These are phyloP conservation scores for Acleris sparsana DNA, from an alignment of 2,888 invertebrate genomes.

Conservation along the genomic window DNA sequence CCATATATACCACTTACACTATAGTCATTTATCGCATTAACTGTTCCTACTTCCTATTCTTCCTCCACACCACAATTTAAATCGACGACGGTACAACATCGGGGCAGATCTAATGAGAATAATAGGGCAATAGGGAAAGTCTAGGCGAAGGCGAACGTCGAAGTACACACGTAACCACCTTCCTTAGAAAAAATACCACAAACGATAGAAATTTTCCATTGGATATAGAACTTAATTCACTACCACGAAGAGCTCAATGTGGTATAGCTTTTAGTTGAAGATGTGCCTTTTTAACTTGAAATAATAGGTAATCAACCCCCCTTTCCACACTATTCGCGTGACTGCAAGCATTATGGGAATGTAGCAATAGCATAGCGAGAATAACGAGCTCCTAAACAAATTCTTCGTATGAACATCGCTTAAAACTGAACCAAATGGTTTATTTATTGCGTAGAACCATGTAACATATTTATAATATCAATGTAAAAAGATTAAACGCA, in stretches of 20 bases:
- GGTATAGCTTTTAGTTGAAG: no score
- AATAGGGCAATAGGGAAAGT: conserved; percentile 1
- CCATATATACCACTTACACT: no score
- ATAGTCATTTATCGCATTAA: no score
- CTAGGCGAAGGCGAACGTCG: conserved; percentile 1
- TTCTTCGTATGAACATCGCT: conserved; percentile 27
- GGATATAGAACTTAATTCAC: no score
- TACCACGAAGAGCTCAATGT: no score
- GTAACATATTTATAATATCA: no score
- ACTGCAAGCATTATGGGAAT: conserved; percentile 16
- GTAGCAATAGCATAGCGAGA: conserved; percentile 24
- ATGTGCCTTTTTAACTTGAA: no score
- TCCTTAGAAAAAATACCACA: no score
- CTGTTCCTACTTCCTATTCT: not conserved
- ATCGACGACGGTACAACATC: not conserved
- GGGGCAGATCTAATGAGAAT: conserved; percentile 1
- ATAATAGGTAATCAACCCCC: conserved; percentile 10
- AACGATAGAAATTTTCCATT: no score
- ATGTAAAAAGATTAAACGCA: no score
- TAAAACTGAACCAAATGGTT: conserved; percentile 16
- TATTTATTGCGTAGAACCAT: not conserved
- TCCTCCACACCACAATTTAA: not conserved
- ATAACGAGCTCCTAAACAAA: conserved; percentile 32
- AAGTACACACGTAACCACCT: not conserved
- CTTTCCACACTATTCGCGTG: conserved; percentile 20